Base-by-base conservation (phyloP, 2,888 invertebrate genomes). In the Oligia strigilis region DNA sequence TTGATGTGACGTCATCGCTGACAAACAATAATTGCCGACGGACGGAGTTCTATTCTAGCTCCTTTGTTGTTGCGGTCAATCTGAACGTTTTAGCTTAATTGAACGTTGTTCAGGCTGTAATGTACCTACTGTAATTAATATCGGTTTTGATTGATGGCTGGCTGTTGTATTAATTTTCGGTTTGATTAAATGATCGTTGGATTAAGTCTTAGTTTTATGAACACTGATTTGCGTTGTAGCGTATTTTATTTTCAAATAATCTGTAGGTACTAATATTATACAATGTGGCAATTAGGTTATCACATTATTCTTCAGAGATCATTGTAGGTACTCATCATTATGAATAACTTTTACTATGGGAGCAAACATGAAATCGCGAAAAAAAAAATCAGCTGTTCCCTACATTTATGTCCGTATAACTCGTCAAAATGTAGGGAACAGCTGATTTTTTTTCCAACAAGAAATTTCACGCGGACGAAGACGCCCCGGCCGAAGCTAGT, bases 81-180 rank as follows among this genome's bases (percentile, higher is more conserved):
- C 66, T 82, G 19, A 78, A 82, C 78, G 55, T 85, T 81, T 85
- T 46, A 82, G 75, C 88, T 46, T 85, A 85, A 86, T 85, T 88
- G 64, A 65, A 75, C 66, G 78, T 49, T 66, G 75, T 76, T 75
- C 52, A 14, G 52, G 17, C 40, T 67, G 69, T 66, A 72, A 73
- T 79, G n/a, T 60, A 60, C n/a, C n/a, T 60, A 62, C 23, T 70
- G 73, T 77, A 62, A 85, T 80, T 78, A 86, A 88, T 82, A 62
- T 67, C 19, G 14, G 29, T 58, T 75, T 72, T 76, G 73, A 81
- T 72, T 65, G 73, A 87, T 75, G 49, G 74, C 23, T 17, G 14
- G 14, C 14, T 64, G 36, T 14, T 52, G 14, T 72, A 74, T 70
- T 78, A 46, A 78, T 71, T 86, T 84, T 72, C n/a, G 4, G 65